These are phyloP conservation scores for Corythornis vintsioides DNA, from an alignment of 2,113 vertebrate species.

Conservation along the genomic window DNA sequence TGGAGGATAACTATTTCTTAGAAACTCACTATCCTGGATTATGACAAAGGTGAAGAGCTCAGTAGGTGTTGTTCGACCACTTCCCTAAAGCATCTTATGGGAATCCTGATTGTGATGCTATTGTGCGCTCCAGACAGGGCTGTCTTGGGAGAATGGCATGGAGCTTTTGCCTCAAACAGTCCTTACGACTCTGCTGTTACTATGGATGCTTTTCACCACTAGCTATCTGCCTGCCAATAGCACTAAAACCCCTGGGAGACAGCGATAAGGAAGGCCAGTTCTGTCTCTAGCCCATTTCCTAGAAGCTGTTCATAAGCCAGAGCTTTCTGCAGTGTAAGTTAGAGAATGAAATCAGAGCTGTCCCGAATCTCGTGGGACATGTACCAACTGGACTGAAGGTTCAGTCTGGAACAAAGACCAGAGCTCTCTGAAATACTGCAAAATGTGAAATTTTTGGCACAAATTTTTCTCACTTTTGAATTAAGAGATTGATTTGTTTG, in stretches of 20 bases:
- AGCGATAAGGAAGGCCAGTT: not conserved
- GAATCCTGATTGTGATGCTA: not conserved
- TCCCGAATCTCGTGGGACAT: not conserved
- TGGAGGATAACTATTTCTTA: not conserved
- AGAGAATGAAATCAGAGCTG: not conserved
- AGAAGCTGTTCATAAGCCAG: not conserved
- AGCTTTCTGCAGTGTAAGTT: not conserved
- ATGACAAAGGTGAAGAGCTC: not conserved
- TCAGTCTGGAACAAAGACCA: not conserved
- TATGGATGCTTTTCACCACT: not conserved
- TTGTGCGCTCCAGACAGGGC: not conserved
- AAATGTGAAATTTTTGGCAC: not conserved
- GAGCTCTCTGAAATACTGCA: slow-evolving; percentile 11
- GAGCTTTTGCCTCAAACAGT: not conserved
- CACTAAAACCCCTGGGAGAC: not conserved
- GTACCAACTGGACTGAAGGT: not conserved
- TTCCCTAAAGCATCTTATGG: not conserved
- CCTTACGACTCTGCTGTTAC: not conserved
- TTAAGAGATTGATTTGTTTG: not conserved
- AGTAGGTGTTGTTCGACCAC: not conserved
- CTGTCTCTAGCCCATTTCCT: not conserved
- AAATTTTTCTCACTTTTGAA: not conserved
- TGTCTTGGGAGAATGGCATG: not conserved
- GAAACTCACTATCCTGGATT: not conserved
- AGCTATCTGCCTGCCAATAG: not conserved